Evolutionary conservation across 1,140 invertebrate species (phyloP), one percentile per base, ranked within the genome.

Genomic region (Caenorhabditis inopinata): DNA sequence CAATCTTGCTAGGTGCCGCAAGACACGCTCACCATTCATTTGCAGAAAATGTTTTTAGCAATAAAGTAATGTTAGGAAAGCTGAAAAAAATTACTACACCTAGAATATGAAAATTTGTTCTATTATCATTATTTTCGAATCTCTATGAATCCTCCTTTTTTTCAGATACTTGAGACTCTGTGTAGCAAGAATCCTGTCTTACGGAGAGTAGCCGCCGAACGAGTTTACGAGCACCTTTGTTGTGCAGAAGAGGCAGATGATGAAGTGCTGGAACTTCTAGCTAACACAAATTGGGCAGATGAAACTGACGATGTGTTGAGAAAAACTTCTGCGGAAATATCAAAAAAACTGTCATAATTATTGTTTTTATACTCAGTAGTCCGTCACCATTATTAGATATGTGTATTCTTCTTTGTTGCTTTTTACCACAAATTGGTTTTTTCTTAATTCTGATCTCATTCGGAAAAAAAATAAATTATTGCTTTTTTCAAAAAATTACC

Each of bases 221-320:
- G 58, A 68, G n/a, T 68, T 1, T 68, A 68, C 27, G 58, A 68
- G n/a, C 58, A 68, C 38, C 27, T 68, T 7, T 68, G 58, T 21
- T 68, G 58, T 38, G 58, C 58, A 1, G 58, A 68, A 38, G 58
- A 68, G 11, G 12, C 32, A 38, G 58, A 68, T 11, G 32, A 68
- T 68, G 58, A 68, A 5, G 58, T 68, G 1, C n/a, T 68, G 2
- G 58, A 68, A 21, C 6, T 68, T 3, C 32, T 68, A 21, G 58
- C 58, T 4, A 38, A 29, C 16, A 68, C 58, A 18, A 68, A 68
- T 42, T 68, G 58, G 58, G 32, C 35, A 21, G 58, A 68, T 21
- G 58, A 68, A 21, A 68, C 3, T 38, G 58, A 68, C 23, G 21
- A 9, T 21, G 58, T 68, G 6, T 18, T 68, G 32, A 68, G 21